Evolutionary conservation across 1,140 invertebrate species (phyloP), one percentile per base, ranked within the genome.

Genomic region (Drosophila lini): DNA sequence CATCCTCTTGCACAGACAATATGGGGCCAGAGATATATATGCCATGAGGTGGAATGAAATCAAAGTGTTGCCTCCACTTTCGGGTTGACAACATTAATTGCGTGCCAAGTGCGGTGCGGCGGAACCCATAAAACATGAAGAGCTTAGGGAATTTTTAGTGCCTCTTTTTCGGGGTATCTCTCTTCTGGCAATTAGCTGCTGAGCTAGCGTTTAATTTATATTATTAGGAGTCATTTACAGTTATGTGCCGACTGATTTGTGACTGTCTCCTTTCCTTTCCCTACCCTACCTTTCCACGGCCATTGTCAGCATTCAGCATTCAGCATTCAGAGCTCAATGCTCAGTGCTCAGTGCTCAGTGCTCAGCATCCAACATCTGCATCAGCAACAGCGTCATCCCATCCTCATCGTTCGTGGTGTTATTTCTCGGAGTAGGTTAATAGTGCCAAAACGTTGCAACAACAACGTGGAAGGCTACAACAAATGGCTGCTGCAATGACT

Each of bases 401-500:
- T 76, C 85, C 70, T 82, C 71, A 64, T 83, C 80, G 80, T 80
- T 88, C 68, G 73, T 86, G 83, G 80, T 83, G 77, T 89, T 85
- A 76, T 62, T 74, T 52, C 41, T 34, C 76, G 62, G 74, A 86
- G 83, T 86, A 86, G 83, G 83, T 86, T 86, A 86, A 86, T 86
- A 88, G 83, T 86, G 80, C 83, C 83, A 86, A 86, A 86, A 86
- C 83, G 83, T 83, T 86, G 81, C 81, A 76, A 62, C 56, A 78
- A 57, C 76, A 63, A 45, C 19, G 19, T 15, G 13, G 16, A 3
- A 36, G 32, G 34, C 58, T 42, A 56, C 80, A 83, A 59, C 64
- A 83, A 70, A 80, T 79, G 52, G 36, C 28, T 71, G 64, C 73
- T 42, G 71, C 82, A 81, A 81, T 81, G 82, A 86, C 79, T 85